Percentiles rank a stretch among this genome's conserved stretches.
Evolutionary conservation across 2,113 vertebrate species (phyloP).

Genomic region (Oxygymnocypris stewartii): DNA sequence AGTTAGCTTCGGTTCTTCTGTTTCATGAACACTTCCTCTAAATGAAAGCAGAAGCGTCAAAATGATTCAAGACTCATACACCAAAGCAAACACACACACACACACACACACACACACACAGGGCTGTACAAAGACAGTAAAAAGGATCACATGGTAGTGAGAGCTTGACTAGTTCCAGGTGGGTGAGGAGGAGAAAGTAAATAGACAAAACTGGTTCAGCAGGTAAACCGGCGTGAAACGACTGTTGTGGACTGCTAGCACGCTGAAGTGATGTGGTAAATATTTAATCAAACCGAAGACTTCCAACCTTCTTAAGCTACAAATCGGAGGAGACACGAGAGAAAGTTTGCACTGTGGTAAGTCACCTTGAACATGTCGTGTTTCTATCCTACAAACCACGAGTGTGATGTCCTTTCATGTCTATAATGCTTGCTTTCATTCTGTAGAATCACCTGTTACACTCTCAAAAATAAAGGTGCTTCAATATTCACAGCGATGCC

Average conservation of each 20-base stretch:
- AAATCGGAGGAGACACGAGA: not conserved
- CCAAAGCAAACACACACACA: conserved; percentile 7
- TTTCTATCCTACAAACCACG: conserved; percentile 1
- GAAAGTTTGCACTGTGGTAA: not conserved
- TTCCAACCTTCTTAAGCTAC: not conserved
- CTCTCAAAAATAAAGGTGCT: too few relatives aligned
- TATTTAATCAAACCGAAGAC: conserved; percentile 14
- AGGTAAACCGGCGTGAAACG: not conserved
- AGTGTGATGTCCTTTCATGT: not conserved
- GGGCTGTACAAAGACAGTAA: conserved; percentile 16
- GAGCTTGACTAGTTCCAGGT: not conserved
- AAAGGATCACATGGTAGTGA: not conserved
- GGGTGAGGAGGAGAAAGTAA: not conserved
- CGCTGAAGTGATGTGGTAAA: conserved; percentile 18
- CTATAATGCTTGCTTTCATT: not conserved
- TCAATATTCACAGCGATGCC: too few relatives aligned
- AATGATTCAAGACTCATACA: conserved; percentile 6
- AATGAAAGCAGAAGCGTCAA: conserved; percentile 33
- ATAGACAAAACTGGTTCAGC: conserved; percentile 30
- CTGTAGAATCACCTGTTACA: not conserved
- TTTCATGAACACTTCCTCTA: conserved; percentile 41
- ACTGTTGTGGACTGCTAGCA: not conserved
- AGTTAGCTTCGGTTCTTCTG: conserved; percentile 1
- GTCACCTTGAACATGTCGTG: not conserved
- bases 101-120: too few relatives aligned